A percentile compares a stretch with the other conserved stretches of the same genome.
Conservation (phyloP, 2,113 vertebrate genomes). For the Salvelinus fontinalis region DNA sequence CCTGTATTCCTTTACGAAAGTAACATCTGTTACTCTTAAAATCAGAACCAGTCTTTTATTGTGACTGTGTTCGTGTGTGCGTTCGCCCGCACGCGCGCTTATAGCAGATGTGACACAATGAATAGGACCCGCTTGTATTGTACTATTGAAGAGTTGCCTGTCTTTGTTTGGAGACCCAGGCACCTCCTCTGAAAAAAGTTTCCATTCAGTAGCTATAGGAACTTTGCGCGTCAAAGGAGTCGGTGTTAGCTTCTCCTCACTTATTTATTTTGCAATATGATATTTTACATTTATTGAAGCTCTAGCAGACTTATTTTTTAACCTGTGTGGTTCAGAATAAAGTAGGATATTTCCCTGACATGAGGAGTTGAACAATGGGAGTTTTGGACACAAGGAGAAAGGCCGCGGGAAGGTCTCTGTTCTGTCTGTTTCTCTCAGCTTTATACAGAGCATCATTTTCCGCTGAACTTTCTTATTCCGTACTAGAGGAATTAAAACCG, state of each 20-base stretch:
- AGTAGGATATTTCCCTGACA: background rate
- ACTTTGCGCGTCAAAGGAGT: background rate
- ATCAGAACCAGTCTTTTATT: background rate
- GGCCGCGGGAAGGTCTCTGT: background rate
- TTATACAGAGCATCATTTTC: background rate
- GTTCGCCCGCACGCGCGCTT: background rate
- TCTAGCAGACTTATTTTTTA: too few relatives aligned
- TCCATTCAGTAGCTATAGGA: background rate
- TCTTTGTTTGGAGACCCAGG: background rate
- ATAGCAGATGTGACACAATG: background rate
- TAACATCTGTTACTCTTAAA: too few relatives aligned
- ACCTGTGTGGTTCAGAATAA: background rate
- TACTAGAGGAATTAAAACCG: slow-evolving; percentile 53
- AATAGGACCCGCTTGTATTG: background rate
- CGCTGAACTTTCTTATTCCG: slow-evolving; percentile 48
- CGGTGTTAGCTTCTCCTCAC: background rate
- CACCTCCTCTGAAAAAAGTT: slow-evolving; percentile 1
- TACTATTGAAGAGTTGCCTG: background rate
- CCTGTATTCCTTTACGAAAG: too few relatives aligned
- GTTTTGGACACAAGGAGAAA: background rate
- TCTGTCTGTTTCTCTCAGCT: background rate
- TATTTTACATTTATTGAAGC: background rate
- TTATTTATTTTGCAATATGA: background rate
- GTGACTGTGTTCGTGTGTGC: background rate
- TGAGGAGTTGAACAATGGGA: slow-evolving; percentile 6